phyloP scores from a whole-genome alignment of 2,797 vertebrate species.

The Sebastes hubbsi region DNA sequence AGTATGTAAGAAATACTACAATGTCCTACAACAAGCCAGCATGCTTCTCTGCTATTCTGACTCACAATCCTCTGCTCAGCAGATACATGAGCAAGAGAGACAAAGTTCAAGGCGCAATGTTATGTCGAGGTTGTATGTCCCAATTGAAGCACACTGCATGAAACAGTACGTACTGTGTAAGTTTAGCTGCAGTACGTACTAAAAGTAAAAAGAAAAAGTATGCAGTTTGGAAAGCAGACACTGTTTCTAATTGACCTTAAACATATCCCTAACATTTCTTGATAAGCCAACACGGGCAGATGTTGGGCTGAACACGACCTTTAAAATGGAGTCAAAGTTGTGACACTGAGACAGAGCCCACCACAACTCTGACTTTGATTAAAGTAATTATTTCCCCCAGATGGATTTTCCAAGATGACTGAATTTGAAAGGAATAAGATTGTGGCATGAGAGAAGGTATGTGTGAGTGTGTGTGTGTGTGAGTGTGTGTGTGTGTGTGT shows the following conservation, averaged over 20 bases:
- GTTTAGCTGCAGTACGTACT: no score
- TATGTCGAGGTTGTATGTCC: no score
- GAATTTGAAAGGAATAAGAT: not conserved
- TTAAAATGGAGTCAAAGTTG: not conserved
- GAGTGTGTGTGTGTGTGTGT: not conserved
- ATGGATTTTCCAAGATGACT: not conserved
- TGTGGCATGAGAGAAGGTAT: not conserved
- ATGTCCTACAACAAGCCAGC: no score
- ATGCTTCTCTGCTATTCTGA: no score
- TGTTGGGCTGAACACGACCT: not conserved
- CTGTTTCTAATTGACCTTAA: not conserved
- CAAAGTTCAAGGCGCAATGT: no score
- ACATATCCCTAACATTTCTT: not conserved
- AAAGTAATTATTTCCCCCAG: not conserved
- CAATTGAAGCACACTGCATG: no score
- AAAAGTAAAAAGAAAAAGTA: no score
- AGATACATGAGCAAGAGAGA: no score
- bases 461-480: no score
- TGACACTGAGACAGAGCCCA: not conserved
- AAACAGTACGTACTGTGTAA: no score
- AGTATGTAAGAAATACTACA: no score
- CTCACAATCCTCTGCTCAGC: no score
- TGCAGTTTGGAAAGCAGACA: not conserved
- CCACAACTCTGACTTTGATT: not conserved
- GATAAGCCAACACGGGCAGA: not conserved